These are phyloP conservation scores for Diprion similis DNA, from an alignment of 1,140 invertebrate species.

Conservation along the genomic window DNA sequence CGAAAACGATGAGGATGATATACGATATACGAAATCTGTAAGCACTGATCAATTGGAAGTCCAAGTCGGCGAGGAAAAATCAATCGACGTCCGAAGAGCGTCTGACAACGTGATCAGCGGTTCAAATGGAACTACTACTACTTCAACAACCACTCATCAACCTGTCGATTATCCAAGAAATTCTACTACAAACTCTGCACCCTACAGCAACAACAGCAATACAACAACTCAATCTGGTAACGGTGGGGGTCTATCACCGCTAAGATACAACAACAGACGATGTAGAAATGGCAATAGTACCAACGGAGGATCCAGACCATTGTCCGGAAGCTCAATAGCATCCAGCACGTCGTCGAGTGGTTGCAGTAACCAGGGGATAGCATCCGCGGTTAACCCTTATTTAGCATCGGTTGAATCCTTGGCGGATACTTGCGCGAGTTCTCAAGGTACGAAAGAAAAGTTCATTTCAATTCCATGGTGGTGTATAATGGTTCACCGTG, in stretches of 20 bases:
- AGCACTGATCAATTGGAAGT: too few relatives aligned
- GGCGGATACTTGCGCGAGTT: constrained; percentile 68
- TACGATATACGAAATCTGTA: too few relatives aligned
- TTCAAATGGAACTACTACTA: not conserved
- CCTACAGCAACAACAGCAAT: too few relatives aligned
- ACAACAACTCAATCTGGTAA: not conserved
- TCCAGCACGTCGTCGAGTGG: constrained; percentile 77
- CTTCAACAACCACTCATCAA: not conserved
- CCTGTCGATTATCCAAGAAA: not conserved
- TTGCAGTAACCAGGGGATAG: constrained; percentile 54
- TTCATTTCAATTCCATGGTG: constrained; percentile 17
- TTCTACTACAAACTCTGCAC: not conserved
- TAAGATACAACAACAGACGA: constrained; percentile 34
- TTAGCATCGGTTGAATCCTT: constrained; percentile 81
- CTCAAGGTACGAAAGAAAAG: constrained; percentile 50
- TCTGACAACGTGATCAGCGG: too few relatives aligned
- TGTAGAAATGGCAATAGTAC: constrained; percentile 24
- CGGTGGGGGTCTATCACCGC: constrained; percentile 15
- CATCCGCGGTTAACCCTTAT: constrained; percentile 67
- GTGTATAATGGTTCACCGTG: too few relatives aligned
- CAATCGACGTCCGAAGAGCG: too few relatives aligned
- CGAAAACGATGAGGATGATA: too few relatives aligned
- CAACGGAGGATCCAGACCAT: constrained; percentile 60
- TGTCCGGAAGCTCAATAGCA: constrained; percentile 83
- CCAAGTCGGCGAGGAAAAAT: too few relatives aligned